These are phyloP conservation scores for Phenganax subtilis DNA, from an alignment of 92 coral and sea anemone species.

Conservation along the genomic window DNA sequence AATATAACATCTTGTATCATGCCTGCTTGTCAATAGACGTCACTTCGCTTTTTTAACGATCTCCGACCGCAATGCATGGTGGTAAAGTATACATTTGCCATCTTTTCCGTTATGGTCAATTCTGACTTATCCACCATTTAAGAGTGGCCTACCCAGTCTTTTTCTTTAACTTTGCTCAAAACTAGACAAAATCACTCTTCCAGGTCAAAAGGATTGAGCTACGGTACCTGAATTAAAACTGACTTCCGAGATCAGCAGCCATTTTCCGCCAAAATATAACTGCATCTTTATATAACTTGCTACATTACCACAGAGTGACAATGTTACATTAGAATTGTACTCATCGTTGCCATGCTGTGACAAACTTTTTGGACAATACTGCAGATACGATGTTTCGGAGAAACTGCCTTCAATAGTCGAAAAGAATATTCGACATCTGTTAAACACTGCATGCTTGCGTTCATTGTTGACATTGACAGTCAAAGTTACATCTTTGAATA, in stretches of 20 bases:
- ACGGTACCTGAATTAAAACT: conserved; percentile 63
- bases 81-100: no score
- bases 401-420: not conserved
- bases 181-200: not conserved
- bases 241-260: conserved; percentile 85
- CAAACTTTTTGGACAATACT: conserved; percentile 22
- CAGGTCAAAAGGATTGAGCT: not conserved
- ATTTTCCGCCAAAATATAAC: conserved; percentile 57
- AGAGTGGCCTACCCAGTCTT: not conserved
- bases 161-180: no score
- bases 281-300: conserved; percentile 53
- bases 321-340: conserved; percentile 56
- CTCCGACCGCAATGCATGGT: no score
- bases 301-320: conserved; percentile 65
- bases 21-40: no score
- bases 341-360: not conserved
- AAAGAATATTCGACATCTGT: conserved; percentile 2
- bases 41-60: no score
- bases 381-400: not conserved
- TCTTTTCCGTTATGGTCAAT: no score
- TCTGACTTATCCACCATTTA: no score
- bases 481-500: not conserved
- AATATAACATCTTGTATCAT: no score
- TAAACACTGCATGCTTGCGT: not conserved
- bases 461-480: conserved; percentile 2